phyloP scores from a whole-genome alignment of 2,113 vertebrate genomes.

The Siniperca chuatsi region DNA sequence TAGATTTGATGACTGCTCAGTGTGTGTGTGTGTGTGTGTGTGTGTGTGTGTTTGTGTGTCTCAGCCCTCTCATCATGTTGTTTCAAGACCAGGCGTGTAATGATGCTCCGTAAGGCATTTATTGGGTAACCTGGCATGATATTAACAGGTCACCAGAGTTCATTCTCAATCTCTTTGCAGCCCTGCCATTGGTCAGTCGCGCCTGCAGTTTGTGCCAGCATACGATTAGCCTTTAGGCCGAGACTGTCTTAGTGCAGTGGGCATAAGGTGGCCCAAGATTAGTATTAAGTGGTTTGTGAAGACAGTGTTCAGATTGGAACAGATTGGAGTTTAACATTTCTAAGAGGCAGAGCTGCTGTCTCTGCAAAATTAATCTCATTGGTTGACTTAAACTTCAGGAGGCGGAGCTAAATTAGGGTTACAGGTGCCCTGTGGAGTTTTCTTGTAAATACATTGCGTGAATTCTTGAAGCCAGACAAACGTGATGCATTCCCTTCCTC shows the following conservation, averaged over 20 bases:
- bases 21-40: neutral
- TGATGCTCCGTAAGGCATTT: neutral
- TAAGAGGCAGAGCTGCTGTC: constrained; percentile 5
- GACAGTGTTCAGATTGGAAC: constrained; percentile 11
- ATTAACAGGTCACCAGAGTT: constrained; percentile 53
- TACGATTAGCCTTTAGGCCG: constrained; percentile 47
- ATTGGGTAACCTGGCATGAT: constrained; percentile 27
- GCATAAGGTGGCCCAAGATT: constrained; percentile 70
- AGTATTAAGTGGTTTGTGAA: constrained; percentile 57
- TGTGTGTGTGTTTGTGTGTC: neutral
- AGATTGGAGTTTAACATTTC: constrained; percentile 11
- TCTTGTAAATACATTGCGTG: neutral
- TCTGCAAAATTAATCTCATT: constrained; percentile 15
- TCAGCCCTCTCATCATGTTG: neutral
- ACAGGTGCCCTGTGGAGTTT: neutral
- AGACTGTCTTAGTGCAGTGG: constrained; percentile 35
- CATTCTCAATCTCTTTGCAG: constrained; percentile 13
- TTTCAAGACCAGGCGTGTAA: neutral
- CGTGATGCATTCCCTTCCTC: neutral
- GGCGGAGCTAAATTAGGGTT: constrained; percentile 11
- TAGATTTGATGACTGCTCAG: constrained; percentile 7
- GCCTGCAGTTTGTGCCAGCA: constrained; percentile 1
- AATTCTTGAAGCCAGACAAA: neutral
- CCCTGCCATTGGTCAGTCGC: constrained; percentile 37
- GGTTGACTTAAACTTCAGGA: constrained; percentile 7